phyloP scores from a whole-genome alignment of 1,140 invertebrate genomes.

The Homalodisca vitripennis region DNA sequence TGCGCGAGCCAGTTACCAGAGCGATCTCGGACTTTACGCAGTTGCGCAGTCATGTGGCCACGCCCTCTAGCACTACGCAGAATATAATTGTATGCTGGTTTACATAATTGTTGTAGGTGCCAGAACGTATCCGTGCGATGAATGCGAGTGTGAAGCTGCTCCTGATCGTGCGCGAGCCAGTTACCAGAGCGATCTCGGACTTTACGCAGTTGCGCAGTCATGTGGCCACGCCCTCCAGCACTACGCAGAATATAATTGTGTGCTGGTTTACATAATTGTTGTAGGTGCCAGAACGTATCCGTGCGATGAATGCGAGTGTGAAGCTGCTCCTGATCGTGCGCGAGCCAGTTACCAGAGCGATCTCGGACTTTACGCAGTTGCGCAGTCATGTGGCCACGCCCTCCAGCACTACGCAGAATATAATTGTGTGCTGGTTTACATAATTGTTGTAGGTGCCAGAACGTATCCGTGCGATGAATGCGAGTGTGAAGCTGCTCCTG shows the following conservation, averaged over 20 bases:
- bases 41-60: conserved; percentile 70
- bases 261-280: too few relatives aligned
- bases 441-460: conserved; percentile 86
- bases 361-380: conserved; percentile 94
- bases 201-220: conserved; percentile 86
- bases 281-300: conserved; percentile 84
- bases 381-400: conserved; percentile 71
- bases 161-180: conserved; percentile 93
- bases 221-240: conserved; percentile 62
- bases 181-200: conserved; percentile 93
- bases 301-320: conserved; percentile 90
- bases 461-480: conserved; percentile 90
- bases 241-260: too few relatives aligned
- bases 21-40: conserved; percentile 97
- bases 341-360: conserved; percentile 91
- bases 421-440: too few relatives aligned
- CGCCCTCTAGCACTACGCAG: conserved; percentile 59
- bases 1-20: conserved; percentile 91
- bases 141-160: conserved; percentile 90
- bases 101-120: too few relatives aligned
- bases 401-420: conserved; percentile 52
- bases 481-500: conserved; percentile 85
- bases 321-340: conserved; percentile 92
- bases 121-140: conserved; percentile 87
- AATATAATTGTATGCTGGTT: too few relatives aligned